Evolutionary conservation across 2,113 vertebrate species (phyloP).

Genomic region (Saccopteryx leptura): DNA sequence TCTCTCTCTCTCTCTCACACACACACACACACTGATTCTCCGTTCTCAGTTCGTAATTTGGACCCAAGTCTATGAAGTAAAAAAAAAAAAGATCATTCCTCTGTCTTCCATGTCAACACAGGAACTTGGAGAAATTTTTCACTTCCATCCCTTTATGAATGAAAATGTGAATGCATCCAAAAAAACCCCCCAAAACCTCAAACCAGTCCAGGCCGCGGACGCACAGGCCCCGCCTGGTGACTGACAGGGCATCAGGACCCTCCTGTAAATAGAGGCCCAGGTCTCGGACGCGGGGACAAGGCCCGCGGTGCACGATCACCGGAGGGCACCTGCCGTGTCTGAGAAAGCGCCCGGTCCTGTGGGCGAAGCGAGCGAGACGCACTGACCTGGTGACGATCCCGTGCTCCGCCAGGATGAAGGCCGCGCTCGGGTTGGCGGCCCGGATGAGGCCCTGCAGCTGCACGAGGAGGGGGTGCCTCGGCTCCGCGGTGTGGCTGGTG

Average conservation of each 20-base stretch:
- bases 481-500: slow-evolving; percentile 92
- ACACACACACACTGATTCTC: background rate
- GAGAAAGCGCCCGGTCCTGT: background rate
- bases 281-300: background rate
- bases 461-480: slow-evolving; percentile 92
- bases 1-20: background rate
- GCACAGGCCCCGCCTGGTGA: background rate
- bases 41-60: slow-evolving; percentile 15
- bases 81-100: background rate
- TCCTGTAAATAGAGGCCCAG: background rate
- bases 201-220: background rate
- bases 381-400: slow-evolving; percentile 95
- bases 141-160: slow-evolving; percentile 16
- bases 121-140: background rate
- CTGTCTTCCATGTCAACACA: slow-evolving; percentile 5
- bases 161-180: background rate
- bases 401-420: slow-evolving; percentile 94
- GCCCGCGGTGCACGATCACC: background rate
- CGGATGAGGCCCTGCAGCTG: slow-evolving; percentile 95
- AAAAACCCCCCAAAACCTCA: background rate
- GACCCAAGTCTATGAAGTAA: slow-evolving; percentile 16
- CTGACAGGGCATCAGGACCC: background rate
- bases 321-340: background rate
- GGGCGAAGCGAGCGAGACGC: background rate
- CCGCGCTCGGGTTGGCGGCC: slow-evolving; percentile 92